Evolutionary conservation across 2,113 vertebrate genomes (phyloP), one percentile per base, ranked within the genome.

Genomic region (Melospiza melodia): DNA sequence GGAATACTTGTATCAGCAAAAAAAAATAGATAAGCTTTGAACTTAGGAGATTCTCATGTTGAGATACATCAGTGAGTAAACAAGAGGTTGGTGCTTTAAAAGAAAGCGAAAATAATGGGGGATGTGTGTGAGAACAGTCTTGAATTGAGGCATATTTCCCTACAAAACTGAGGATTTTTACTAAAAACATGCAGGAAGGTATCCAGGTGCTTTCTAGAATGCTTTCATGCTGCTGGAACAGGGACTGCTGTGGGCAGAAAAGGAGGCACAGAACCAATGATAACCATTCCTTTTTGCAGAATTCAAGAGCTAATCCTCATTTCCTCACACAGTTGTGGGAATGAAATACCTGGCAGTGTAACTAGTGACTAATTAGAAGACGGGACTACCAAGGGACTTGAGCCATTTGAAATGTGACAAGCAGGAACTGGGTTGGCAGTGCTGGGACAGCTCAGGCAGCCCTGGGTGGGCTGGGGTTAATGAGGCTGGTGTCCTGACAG

Each of bases 1-100:
- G 73, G 62, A 80, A 57, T 65, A 73, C 15, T 78, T 88, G 7
- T n/a, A 84, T 92, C 79, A 87, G 75, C 88, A 95, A 82, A 90
- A 69, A 66, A 74, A 77, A 76, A 82, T 57, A 76, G 62, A 46
- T 75, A 66, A 74, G 39, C 68, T 87, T 84, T 95, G 87, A 92
- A 81, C 12, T 39, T 57, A 5, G 17, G 68, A 71, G 52, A 71
- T 78, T 84, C 57, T 66, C 14, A 2, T 41, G 48, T 12, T 89
- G 86, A 44, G 86, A 44, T 80, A 51, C 48, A 52, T 25, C 57
- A 59, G 6, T 44, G 66, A 84, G 35, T 87, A 93, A 94, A 66
- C 66, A 82, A 67, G 48, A 55, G 37, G 28, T 21, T 80, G 37
- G 10, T 71, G 66, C 44, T 72, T 78, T 86, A 71, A 69, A 84